Base-by-base conservation (phyloP, 2,888 invertebrate species). In the Subacronicta megacephala region DNA sequence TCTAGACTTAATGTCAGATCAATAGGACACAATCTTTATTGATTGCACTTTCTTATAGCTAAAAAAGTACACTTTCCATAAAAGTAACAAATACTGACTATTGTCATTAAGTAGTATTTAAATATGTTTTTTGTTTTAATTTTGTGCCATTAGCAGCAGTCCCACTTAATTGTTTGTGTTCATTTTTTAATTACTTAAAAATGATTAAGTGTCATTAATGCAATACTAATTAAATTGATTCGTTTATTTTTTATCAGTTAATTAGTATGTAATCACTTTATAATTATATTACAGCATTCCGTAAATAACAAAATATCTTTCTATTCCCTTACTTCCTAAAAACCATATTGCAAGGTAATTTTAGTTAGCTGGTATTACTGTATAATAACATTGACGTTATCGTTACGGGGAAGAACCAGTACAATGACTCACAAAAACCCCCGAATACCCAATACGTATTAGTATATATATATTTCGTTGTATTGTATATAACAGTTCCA, bases 361-460 rank as follows among this genome's bases (percentile, higher is more conserved):
- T 26, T 38, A 12, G 33, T 10, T 7, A 44, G 9, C 40, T 77
- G 77, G 80, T 75, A 77, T 67, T 45, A 67, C 57, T 59, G 15
- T 15, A 42, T 9, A 17, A 40, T 23, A 44, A 41, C 51, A 49
- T 13, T 62, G 62, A 56, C 60, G 68, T 61, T 68, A 67, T 59
- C 47, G 51, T 12, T 17, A 55, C 65, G 87, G 88, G 89, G 84
- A 88, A 88, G 77, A 83, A 88, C 89, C 82, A 75, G 31, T 47
- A 35, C 57, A 15, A 53, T 89, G 87, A 87, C 55, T 88, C 88
- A 89, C 58, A 79, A 84, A 89, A 88, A 80, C 70, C 84, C 87
- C 89, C 88, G 75, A 38, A 31, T 29, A 53, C 52, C 38, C 7
- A 10, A 17, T 3, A 13, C 6, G 1, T 15, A 41, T 2, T 18